Evolutionary conservation across 2,888 invertebrate genomes (phyloP), one percentile per base, ranked within the genome.

Genomic region (Zaprionus obscuricornis): DNA sequence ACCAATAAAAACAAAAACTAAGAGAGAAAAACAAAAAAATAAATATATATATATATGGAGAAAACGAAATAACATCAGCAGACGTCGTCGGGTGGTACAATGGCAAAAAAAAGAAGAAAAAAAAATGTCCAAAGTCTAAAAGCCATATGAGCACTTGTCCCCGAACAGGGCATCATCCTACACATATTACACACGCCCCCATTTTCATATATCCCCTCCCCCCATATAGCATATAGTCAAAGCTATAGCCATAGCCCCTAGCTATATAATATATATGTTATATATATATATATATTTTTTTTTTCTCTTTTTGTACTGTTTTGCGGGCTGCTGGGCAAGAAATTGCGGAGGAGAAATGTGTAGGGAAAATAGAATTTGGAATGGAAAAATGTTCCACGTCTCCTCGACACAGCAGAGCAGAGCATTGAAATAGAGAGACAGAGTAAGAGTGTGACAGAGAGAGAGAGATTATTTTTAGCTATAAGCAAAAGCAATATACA

Each of bases 1-100:
- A 60, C n/a, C n/a, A n/a, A n/a, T n/a, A n/a, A n/a, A n/a, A n/a
- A n/a, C n/a, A n/a, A n/a, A n/a, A n/a, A n/a, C n/a, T n/a, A n/a
- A n/a, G n/a, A n/a, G 49, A 60, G 31, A 60, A 68, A 64, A 58
- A 14, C 29, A 33, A 39, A 24, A 14, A 40, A 45, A n/a, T n/a
- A n/a, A n/a, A n/a, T n/a, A n/a, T n/a, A n/a, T n/a, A n/a, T n/a
- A n/a, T n/a, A n/a, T n/a, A n/a, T n/a, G n/a, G n/a, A n/a, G n/a
- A n/a, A n/a, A n/a, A n/a, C n/a, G n/a, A n/a, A n/a, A n/a, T n/a
- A 58, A 17, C 24, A 59, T 36, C 37, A 43, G 31, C 68, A 67
- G 68, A 63, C 42, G 40, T n/a, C n/a, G n/a, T n/a, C n/a, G n/a
- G n/a, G 68, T 60, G 36, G 45, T 67, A 62, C 66, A 65, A 63